Percentiles rank a stretch among this genome's conserved stretches.
Conservation (phyloP, 2,113 vertebrate genomes). For the Chamaea fasciata region DNA sequence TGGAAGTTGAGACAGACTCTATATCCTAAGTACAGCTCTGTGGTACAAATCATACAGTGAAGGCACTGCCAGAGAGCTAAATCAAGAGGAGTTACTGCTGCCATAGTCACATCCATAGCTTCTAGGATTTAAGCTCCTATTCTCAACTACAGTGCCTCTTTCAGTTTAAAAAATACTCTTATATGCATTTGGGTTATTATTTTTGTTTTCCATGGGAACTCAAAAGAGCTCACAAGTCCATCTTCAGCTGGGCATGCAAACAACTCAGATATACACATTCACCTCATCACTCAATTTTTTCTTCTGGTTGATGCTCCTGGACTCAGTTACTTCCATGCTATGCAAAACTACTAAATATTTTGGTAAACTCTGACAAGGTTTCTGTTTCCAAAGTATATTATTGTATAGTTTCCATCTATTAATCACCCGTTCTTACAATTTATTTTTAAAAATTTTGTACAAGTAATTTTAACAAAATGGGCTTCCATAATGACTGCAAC, state of each 20-base stretch:
- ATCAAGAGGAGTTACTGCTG: background rate
- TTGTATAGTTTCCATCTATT: background rate
- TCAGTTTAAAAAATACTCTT: background rate
- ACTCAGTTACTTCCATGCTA: background rate
- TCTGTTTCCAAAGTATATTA: background rate
- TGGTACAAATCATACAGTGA: background rate
- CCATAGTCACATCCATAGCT: background rate
- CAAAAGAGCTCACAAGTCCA: background rate
- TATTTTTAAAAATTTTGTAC: background rate
- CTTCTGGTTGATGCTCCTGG: background rate
- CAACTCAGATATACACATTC: background rate
- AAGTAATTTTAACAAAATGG: background rate
- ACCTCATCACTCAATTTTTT: background rate
- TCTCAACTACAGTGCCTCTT: accelerated
- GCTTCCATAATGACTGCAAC: background rate
- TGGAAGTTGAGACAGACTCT: background rate
- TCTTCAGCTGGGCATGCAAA: background rate
- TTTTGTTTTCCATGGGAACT: background rate
- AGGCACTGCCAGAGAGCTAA: background rate
- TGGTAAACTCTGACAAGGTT: background rate
- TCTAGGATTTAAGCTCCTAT: background rate
- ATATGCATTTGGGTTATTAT: background rate
- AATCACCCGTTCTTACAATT: background rate
- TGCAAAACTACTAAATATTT: background rate
- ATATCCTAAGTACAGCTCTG: background rate